Base-by-base conservation (phyloP, 2,888 invertebrate genomes). In the Eupithecia tripunctaria region DNA sequence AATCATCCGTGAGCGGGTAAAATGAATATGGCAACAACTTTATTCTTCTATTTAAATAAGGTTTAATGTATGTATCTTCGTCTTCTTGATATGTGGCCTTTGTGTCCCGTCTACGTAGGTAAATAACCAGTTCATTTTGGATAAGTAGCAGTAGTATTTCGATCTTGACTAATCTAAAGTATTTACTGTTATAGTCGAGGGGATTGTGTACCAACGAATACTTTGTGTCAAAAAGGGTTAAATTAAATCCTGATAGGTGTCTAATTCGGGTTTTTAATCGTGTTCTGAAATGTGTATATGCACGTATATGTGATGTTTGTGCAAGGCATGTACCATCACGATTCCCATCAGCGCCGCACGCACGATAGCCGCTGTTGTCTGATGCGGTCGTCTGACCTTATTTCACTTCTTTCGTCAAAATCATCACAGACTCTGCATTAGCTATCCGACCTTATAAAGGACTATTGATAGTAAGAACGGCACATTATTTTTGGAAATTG, bases 401-500 rank as follows among this genome's bases (percentile, higher is more conserved):
- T 72, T 75, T 69, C 66, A 69, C 51, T 63, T 69, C 36, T 71
- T 75, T 72, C 69, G 64, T 56, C 67, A 72, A 47, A 62, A 72
- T 72, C 36, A 71, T 70, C 56, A 12, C 60, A 60, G 32, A 32
- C 32, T 25, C 51, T 12, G 56, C 56, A 56, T 56, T 14, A 56
- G 25, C 56, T 4, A 56, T 56, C 25, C 25, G 25, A 56, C 4
- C 21, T 25, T 14, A 56, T 25, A 56, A 14, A 51, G 47, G 25
- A 56, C 21, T 56, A 56, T 56, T 56, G 21, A 25, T 56, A 25
- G 12, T 51, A 10, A 51, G 14, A 25, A 56, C 25, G 68, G 68
- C 67, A 66, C 67, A 70, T 66, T 77, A 78, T 78, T 79, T 78
- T 78, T 79, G 70, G 74, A 76, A 74, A 76, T 72, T 78, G 62